Percentiles rank a stretch among this genome's conserved stretches.
Evolutionary conservation across 2,797 vertebrate species (phyloP).

Genomic region (Pogoniulus pusillus): DNA sequence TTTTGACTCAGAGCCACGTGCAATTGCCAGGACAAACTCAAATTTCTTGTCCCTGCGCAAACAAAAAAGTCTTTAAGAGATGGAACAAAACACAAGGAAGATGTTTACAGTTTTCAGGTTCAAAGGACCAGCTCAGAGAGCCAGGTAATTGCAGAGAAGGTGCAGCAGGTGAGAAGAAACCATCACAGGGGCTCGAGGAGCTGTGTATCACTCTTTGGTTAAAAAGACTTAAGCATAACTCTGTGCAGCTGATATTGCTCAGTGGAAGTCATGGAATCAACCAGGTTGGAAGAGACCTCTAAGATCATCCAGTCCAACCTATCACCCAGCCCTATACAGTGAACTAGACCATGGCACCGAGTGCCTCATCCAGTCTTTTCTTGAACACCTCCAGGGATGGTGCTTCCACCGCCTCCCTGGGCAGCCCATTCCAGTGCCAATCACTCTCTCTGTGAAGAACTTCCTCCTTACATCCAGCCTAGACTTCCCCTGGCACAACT

Average conservation of each 20-base stretch:
- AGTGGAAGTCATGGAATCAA: no score
- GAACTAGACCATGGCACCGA: no score
- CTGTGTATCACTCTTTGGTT: accelerated
- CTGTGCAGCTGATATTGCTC: not conserved
- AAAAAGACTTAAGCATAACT: not conserved
- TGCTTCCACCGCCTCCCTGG: no score
- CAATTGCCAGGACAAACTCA: not conserved
- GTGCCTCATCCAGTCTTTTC: no score
- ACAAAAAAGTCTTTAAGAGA: not conserved
- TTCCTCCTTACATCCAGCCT: no score
- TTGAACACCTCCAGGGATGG: no score
- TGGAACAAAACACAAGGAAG: not conserved
- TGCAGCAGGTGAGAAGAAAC: not conserved
- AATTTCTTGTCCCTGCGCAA: not conserved
- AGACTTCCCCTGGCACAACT: no score
- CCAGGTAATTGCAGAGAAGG: not conserved
- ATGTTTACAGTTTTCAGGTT: not conserved
- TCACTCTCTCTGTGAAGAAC: no score
- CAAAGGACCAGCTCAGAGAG: not conserved
- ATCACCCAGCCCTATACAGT: no score
- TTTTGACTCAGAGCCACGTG: not conserved
- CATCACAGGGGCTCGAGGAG: not conserved
- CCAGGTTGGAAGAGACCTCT: no score
- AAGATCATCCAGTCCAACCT: no score
- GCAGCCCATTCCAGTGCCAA: no score